Evolutionary conservation across 1,140 invertebrate genomes (phyloP), one percentile per base, ranked within the genome.

Genomic region (Melanaphis sacchari): DNA sequence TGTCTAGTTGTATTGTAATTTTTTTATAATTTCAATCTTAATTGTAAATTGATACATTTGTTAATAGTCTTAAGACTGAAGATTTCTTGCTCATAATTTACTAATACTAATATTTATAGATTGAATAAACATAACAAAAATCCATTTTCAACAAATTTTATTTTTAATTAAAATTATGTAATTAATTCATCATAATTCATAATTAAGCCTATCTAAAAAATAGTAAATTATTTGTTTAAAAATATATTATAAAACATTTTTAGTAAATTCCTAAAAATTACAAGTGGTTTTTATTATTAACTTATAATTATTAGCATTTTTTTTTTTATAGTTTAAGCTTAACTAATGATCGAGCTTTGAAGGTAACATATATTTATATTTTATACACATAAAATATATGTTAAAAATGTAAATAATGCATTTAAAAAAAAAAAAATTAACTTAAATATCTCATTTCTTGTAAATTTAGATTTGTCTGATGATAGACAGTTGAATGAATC

Each of bases 391-490:
- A 59, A 5, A n/a, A 66, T 18, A 5, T n/a, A 18, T 66, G n/a
- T 66, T 66, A n/a, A 31, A 22, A 8, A 59, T 18, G 15, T 49
- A 76, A n/a, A 76, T 76, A 76, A 76, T 76, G 18, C 59, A n/a
- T n/a, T 59, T 90, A n/a, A 90, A n/a, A n/a, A n/a, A n/a, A n/a
- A n/a, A n/a, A n/a, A n/a, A n/a, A n/a, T 59, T 59, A 90, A 90
- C 31, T 24, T 41, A 66, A 90, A 3, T 52, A 38, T 52, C 9
- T 24, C 87, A 24, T 38, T 90, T 54, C 15, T 90, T 90, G 18
- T 22, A 90, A 59, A 90, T 90, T 41, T 93, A 93, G 91, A 93
- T 93, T 84, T 52, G 76, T 84, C 36, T n/a, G 81, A 85, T 49
- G 46, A 84, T 46, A 93, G 40, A 84, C n/a, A 54, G 18, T 84